Evolutionary conservation across 1,140 invertebrate species (phyloP), one percentile per base, ranked within the genome.

Genomic region (Macrosteles quadrilineatus): DNA sequence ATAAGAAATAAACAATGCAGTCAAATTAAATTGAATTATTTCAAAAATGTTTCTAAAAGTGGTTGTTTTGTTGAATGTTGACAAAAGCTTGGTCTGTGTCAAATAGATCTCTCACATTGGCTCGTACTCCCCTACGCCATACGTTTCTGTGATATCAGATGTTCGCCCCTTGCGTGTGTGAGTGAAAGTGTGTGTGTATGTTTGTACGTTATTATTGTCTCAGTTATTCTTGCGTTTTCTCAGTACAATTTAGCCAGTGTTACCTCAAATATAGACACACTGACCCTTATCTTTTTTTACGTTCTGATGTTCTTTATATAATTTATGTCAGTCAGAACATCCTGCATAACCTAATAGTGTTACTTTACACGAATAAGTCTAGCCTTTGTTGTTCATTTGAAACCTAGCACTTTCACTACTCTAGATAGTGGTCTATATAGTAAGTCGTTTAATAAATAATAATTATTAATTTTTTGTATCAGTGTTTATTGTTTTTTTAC

Each of bases 361-460:
- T 14, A 59, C 2, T 14, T 29, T 59, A 27, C 14, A 11, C n/a
- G 12, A 27, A 2, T 59, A 21, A 6, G 12, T 14, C n/a, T 6
- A 29, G 9, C 27, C 55, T 59, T 59, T 50, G 55, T 59, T 59
- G 55, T 59, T 23, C 6, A 11, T 50, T 19, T 19, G 3, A 50
- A n/a, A 50, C 55, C 55, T 59, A 59, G 55, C 55, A 59, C 55
- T 59, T 59, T 59, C 55, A 59, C 27, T 59, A 59, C 55, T 59
- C 23, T 59, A 59, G 55, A 27, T 29, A 59, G 55, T 25, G 9
- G 23, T 29, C 23, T 59, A 59, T 50, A 50, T 50, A 50, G n/a
- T 50, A 50, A 50, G 47, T 21, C 12, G 55, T 59, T 59, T 59
- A 59, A 27, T 59, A 59, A 59, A 59, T 59, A 59, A 59, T 59